phyloP scores from a whole-genome alignment of 2,113 vertebrate genomes.

The Phalacrocorax pelagicus region DNA sequence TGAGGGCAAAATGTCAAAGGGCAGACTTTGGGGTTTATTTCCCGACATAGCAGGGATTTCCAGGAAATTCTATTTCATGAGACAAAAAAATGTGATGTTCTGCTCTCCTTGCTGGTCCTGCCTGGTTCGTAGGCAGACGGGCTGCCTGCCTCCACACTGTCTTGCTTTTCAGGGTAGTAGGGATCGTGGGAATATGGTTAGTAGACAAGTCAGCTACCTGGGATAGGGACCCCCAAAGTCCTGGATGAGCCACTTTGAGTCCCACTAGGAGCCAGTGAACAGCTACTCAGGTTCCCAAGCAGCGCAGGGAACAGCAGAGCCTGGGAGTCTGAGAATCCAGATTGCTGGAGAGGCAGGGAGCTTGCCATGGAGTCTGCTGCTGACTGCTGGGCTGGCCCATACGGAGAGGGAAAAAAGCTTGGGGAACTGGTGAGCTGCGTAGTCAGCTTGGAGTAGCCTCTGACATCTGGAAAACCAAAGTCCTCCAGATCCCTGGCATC shows the following conservation, averaged over 20 bases:
- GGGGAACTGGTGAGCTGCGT: not conserved
- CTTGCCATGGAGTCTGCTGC: not conserved
- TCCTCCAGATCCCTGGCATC: not conserved
- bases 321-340: not conserved
- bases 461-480: not conserved
- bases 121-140: not conserved
- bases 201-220: not conserved
- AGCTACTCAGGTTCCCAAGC: not conserved
- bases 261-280: not conserved
- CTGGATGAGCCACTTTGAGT: not conserved
- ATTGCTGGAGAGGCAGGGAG: not conserved
- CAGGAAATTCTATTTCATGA: not conserved
- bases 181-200: not conserved
- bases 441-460: not conserved
- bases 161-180: not conserved
- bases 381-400: not conserved
- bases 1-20: not conserved
- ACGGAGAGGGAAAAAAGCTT: not conserved
- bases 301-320: not conserved
- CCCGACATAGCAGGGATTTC: not conserved
- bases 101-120: not conserved
- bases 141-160: not conserved
- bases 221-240: not conserved
- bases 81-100: not conserved
- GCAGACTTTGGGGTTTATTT: not conserved